These are phyloP conservation scores for Platycheirus albimanus DNA, from an alignment of 2,888 invertebrate species.

Conservation along the genomic window DNA sequence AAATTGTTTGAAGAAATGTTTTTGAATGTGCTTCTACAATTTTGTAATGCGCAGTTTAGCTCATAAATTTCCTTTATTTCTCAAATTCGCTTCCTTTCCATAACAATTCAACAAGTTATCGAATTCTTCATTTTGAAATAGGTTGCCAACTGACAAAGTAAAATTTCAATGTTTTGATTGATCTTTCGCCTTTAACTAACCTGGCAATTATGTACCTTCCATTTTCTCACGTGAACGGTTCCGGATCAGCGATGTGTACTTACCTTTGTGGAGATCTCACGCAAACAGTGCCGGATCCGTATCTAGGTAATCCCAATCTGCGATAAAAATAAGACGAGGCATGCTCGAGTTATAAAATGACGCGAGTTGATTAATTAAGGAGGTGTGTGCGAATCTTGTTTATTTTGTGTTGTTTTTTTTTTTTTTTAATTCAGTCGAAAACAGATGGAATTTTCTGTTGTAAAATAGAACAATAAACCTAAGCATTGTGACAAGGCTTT, in stretches of 20 bases:
- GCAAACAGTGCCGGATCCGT: not conserved
- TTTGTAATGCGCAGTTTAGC: no score
- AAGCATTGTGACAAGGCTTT: not conserved
- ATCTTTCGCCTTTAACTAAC: no score
- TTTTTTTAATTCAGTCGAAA: not conserved
- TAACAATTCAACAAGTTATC: no score
- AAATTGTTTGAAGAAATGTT: no score
- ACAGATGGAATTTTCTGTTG: slow-evolving; percentile 3
- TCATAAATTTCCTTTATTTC: no score
- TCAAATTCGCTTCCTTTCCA: no score
- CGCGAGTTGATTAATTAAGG: slow-evolving; percentile 14
- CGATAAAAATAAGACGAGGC: not conserved
- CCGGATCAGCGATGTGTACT: slow-evolving; percentile 8
- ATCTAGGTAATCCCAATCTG: not conserved
- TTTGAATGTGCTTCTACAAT: no score
- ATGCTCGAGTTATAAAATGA: not conserved
- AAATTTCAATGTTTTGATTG: no score
- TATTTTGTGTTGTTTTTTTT: not conserved
- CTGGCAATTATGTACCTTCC: not conserved
- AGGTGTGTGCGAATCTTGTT: slow-evolving; percentile 8
- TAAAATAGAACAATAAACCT: not conserved
- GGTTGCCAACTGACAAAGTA: no score
- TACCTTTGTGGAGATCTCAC: not conserved
- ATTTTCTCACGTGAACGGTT: slow-evolving; percentile 16
- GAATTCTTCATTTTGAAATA: no score